phyloP scores from a whole-genome alignment of 2,888 invertebrate species.

The Eudasyphora cyanicolor region DNA sequence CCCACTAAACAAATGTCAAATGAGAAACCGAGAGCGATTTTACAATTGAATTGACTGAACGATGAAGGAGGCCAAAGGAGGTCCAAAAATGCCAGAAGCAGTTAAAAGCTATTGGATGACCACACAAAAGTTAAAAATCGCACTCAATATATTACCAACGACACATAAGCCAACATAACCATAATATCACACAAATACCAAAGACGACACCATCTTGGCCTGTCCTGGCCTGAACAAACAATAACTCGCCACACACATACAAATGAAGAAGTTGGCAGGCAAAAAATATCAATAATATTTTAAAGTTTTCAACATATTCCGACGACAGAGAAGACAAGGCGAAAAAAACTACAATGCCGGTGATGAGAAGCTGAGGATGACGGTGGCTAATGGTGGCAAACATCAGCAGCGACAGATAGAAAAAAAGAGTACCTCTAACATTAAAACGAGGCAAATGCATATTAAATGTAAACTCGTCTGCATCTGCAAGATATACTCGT shows the following conservation, averaged over 20 bases:
- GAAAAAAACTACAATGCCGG: neutral
- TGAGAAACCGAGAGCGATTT: neutral
- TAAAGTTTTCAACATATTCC: slow-evolving; percentile 45
- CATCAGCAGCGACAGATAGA: neutral
- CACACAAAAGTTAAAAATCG: slow-evolving; percentile 54
- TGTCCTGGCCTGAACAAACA: neutral
- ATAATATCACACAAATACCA: slow-evolving; percentile 28
- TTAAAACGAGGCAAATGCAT: slow-evolving; percentile 36
- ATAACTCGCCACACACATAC: neutral
- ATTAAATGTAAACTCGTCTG: slow-evolving; percentile 12
- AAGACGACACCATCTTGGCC: slow-evolving; percentile 19
- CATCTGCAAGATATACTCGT: slow-evolving; percentile 1
- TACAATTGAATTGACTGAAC: slow-evolving; percentile 6
- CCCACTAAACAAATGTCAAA: neutral
- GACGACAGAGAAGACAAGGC: neutral
- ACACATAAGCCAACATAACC: slow-evolving; percentile 50
- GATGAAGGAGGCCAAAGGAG: neutral
- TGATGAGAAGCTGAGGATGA: neutral
- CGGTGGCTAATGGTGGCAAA: neutral
- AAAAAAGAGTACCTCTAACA: slow-evolving; percentile 13
- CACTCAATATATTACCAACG: slow-evolving; percentile 62
- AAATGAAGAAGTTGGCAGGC: neutral
- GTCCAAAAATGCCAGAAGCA: neutral
- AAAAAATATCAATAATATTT: slow-evolving; percentile 58
- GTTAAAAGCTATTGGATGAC: slow-evolving; percentile 33